Conservation (phyloP, 92 coral and sea anemone species). For the Porites cylindrica region DNA sequence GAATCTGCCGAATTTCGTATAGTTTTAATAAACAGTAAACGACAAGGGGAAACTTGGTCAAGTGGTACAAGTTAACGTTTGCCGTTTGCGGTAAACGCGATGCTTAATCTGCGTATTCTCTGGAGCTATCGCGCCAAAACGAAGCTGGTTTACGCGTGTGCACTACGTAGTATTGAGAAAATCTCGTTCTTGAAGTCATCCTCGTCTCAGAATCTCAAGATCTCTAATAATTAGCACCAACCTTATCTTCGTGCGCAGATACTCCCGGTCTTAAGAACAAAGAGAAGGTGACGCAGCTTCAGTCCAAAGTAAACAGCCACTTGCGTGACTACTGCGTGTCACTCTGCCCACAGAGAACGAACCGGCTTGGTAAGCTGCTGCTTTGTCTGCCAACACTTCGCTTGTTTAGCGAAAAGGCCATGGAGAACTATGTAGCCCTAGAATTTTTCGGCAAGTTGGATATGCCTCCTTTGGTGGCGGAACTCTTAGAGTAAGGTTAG, state of each 20-base stretch:
- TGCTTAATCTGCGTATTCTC: no score
- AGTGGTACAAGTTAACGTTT: no score
- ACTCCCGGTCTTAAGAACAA: conserved; percentile 86
- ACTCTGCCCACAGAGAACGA: conserved; percentile 73
- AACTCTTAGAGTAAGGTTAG: conserved; percentile 73
- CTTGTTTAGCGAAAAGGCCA: conserved; percentile 90
- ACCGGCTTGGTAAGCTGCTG: conserved; percentile 93
- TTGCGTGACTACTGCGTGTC: conserved; percentile 81
- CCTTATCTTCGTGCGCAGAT: conserved; percentile 59
- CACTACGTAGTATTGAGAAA: no score
- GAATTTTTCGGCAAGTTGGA: conserved; percentile 98
- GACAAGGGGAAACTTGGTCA: no score
- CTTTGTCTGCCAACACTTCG: conserved; percentile 95
- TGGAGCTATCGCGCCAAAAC: no score
- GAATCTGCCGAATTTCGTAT: no score
- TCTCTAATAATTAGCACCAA: no score
- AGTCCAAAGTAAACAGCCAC: conserved; percentile 79
- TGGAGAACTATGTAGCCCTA: conserved; percentile 92
- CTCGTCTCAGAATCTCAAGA: no score
- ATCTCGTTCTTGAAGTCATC: no score
- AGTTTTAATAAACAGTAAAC: no score
- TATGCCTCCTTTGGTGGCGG: conserved; percentile 97
- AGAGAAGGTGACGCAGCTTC: conserved; percentile 82
- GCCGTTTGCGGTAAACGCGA: no score
- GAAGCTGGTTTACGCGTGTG: no score